Percentiles rank a stretch among this genome's conserved stretches.
Evolutionary conservation across 2,113 vertebrate genomes (phyloP).

Genomic region (Tretioscincus oriximinensis): DNA sequence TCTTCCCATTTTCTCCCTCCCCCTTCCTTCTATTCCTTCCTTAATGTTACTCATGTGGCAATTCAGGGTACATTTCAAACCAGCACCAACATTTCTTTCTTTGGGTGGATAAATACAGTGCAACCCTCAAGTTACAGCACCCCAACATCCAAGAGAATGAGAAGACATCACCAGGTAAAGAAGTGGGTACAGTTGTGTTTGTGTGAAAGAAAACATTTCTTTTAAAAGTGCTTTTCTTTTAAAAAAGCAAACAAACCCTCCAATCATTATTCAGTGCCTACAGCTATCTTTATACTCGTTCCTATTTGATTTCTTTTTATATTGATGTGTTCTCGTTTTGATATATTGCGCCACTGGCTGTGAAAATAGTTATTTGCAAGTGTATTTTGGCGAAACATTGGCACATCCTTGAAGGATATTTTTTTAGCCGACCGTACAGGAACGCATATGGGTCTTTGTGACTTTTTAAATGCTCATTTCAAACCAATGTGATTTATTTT

Average conservation of each 20-base stretch:
- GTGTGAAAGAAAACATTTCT: too few relatives aligned
- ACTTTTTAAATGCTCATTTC: background rate
- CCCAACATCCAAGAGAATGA: too few relatives aligned
- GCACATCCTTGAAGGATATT: conserved; percentile 7
- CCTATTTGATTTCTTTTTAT: conserved; percentile 22
- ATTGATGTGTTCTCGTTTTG: conserved; percentile 35
- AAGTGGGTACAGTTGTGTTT: too few relatives aligned
- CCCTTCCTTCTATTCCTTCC: too few relatives aligned
- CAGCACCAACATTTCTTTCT: too few relatives aligned
- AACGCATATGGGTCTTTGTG: background rate
- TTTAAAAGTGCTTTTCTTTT: background rate
- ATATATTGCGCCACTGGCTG: conserved; percentile 39
- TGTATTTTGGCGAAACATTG: conserved; percentile 16
- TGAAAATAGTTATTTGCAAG: conserved; percentile 16
- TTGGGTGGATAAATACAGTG: too few relatives aligned
- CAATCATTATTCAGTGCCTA: conserved; percentile 27
- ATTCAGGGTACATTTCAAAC: too few relatives aligned
- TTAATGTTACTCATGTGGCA: too few relatives aligned
- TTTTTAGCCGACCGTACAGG: background rate
- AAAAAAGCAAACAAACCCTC: too few relatives aligned
- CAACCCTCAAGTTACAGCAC: too few relatives aligned
- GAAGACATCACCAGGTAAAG: too few relatives aligned
- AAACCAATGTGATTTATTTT: background rate
- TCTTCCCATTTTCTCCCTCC: too few relatives aligned
- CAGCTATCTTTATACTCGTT: conserved; percentile 23